Percentiles rank a stretch among this genome's conserved stretches.
These are phyloP conservation scores for Nezara viridula DNA, from an alignment of 2,888 invertebrate genomes.

Conservation along the genomic window DNA sequence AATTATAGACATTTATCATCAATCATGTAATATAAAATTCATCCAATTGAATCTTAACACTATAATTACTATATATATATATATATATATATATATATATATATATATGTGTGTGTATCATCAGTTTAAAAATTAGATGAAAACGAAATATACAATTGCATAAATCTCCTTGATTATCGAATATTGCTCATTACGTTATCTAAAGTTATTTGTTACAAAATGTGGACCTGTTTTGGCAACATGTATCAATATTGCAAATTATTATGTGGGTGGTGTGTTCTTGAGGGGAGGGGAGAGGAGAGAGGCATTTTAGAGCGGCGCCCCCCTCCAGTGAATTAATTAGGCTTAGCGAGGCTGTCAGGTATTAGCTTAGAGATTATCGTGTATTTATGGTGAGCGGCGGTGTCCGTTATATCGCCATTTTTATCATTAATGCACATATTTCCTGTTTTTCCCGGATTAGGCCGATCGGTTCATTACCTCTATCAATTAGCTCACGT, in stretches of 20 bases:
- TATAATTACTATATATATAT: too few species aligned
- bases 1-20: too few species aligned
- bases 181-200: too few species aligned
- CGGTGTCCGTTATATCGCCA: not conserved
- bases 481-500: not conserved
- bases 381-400: not conserved
- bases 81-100: too few species aligned
- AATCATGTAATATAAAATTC: too few species aligned
- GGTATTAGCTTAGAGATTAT: slow-evolving; percentile 31
- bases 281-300: not conserved
- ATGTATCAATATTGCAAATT: not conserved
- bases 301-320: not conserved
- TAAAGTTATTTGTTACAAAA: too few species aligned
- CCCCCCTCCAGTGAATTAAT: slow-evolving; percentile 1
- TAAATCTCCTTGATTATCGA: too few species aligned
- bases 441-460: not conserved
- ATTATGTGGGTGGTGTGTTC: not conserved
- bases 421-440: not conserved
- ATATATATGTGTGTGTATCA: too few species aligned
- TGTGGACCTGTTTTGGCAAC: not conserved
- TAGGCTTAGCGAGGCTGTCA: not conserved
- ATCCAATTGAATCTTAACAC: too few species aligned
- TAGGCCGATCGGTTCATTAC: not conserved
- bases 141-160: too few species aligned
- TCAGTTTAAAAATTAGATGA: too few species aligned